Conservation (phyloP, 2,888 invertebrate species). For the Zelleria hepariella region DNA sequence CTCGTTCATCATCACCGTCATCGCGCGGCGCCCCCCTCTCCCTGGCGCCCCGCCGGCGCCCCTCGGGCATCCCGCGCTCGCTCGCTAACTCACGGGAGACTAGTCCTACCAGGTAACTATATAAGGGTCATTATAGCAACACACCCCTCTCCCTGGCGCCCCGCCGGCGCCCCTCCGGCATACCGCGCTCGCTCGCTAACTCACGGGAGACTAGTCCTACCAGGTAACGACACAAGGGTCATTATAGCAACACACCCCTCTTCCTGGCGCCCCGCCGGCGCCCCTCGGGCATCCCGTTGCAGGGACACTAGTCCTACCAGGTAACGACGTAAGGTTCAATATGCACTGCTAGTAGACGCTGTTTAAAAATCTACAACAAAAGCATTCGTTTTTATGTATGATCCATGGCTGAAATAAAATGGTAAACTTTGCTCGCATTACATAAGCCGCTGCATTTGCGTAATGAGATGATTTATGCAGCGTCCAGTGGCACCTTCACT, state of each 20-base stretch:
- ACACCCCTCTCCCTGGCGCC: background rate
- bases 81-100: slow-evolving; percentile 78
- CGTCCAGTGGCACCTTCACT: too few species aligned
- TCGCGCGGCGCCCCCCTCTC: slow-evolving; percentile 75
- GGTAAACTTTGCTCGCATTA: too few species aligned
- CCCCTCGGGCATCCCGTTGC: slow-evolving; percentile 80
- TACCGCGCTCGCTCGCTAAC: slow-evolving; percentile 77
- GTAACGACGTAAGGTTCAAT: slow-evolving; percentile 19
- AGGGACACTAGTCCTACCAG: slow-evolving; percentile 77
- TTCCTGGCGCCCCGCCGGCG: slow-evolving; percentile 59
- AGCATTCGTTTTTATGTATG: too few species aligned
- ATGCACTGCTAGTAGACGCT: too few species aligned
- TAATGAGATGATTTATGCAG: too few species aligned
- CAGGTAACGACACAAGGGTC: slow-evolving; percentile 31
- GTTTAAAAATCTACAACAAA: too few species aligned
- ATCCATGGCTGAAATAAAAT: too few species aligned
- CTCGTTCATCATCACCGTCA: slow-evolving; percentile 94
- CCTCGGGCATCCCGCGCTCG: slow-evolving; percentile 81
- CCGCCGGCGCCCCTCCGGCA: slow-evolving; percentile 78
- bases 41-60: slow-evolving; percentile 57
- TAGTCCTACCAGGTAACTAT: slow-evolving; percentile 69
- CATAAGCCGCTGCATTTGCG: too few species aligned
- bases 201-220: slow-evolving; percentile 79
- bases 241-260: background rate
- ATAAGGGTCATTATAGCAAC: background rate